phyloP scores from a whole-genome alignment of 2,888 invertebrate genomes.

The Aspidiotus rigidus region DNA sequence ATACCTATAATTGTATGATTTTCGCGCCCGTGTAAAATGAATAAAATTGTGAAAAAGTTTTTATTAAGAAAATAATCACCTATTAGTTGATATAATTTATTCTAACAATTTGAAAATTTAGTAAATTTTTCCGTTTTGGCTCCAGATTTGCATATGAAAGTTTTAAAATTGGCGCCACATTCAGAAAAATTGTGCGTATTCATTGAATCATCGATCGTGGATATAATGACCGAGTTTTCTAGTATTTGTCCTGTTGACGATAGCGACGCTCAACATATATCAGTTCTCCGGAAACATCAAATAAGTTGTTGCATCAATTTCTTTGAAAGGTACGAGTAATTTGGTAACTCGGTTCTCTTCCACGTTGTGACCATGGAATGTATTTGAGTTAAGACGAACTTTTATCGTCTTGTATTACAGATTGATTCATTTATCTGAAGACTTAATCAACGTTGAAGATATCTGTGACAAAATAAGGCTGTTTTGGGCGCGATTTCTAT shows the following conservation, averaged over 20 bases:
- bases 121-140: no score
- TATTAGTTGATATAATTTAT: background rate
- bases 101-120: no score
- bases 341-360: background rate
- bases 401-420: slow-evolving; percentile 13
- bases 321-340: slow-evolving; percentile 10
- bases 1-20: background rate
- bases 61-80: background rate
- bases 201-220: slow-evolving; percentile 7
- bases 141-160: slow-evolving; percentile 19
- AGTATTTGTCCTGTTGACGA: slow-evolving; percentile 8
- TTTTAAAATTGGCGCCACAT: slow-evolving; percentile 11
- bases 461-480: slow-evolving; percentile 3
- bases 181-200: slow-evolving; percentile 21
- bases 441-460: background rate
- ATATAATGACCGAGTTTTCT: slow-evolving; percentile 13
- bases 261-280: slow-evolving; percentile 6
- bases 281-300: slow-evolving; percentile 20
- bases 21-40: background rate
- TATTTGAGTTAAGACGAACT: no score
- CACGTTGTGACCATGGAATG: no score
- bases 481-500: slow-evolving; percentile 22
- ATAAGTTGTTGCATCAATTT: slow-evolving; percentile 15
- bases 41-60: background rate
- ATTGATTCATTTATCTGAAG: background rate